Evolutionary conservation across 2,797 vertebrate genomes (phyloP).

Genomic region (Semaprochilodus insignis): DNA sequence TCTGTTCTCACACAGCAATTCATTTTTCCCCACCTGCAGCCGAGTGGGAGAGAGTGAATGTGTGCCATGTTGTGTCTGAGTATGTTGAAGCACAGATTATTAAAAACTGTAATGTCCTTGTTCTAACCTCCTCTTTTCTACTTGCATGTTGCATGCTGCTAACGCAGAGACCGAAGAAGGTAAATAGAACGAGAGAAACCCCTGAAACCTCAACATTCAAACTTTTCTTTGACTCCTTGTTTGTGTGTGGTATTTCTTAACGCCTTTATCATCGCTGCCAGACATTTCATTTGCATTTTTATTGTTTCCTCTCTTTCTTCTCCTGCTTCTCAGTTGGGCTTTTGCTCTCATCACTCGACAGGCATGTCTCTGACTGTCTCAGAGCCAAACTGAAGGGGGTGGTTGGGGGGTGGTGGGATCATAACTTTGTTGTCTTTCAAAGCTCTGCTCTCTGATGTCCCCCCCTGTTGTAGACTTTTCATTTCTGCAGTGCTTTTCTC

Average conservation of each 20-base stretch:
- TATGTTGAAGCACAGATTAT: slow-evolving; percentile 25
- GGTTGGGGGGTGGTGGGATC: slow-evolving; percentile 10
- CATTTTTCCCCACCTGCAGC: neutral
- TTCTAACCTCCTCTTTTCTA: slow-evolving; percentile 77
- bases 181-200: slow-evolving; percentile 77
- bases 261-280: slow-evolving; percentile 67
- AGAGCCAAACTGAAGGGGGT: slow-evolving; percentile 61
- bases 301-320: slow-evolving; percentile 66
- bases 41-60: slow-evolving; percentile 26
- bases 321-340: slow-evolving; percentile 41
- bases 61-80: slow-evolving; percentile 21
- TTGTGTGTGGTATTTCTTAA: slow-evolving; percentile 60
- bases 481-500: slow-evolving; percentile 44
- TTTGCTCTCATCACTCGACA: slow-evolving; percentile 52
- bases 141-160: slow-evolving; percentile 97
- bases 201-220: slow-evolving; percentile 36
- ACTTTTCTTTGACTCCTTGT: slow-evolving; percentile 63
- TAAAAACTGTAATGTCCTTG: slow-evolving; percentile 37
- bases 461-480: slow-evolving; percentile 55
- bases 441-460: slow-evolving; percentile 60
- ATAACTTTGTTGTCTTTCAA: slow-evolving; percentile 64
- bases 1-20: neutral
- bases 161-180: slow-evolving; percentile 94
- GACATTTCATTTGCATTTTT: slow-evolving; percentile 76
- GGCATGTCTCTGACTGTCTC: slow-evolving; percentile 42